Evolutionary conservation across 2,113 vertebrate genomes (phyloP).

Genomic region (Pluvianellus socialis): DNA sequence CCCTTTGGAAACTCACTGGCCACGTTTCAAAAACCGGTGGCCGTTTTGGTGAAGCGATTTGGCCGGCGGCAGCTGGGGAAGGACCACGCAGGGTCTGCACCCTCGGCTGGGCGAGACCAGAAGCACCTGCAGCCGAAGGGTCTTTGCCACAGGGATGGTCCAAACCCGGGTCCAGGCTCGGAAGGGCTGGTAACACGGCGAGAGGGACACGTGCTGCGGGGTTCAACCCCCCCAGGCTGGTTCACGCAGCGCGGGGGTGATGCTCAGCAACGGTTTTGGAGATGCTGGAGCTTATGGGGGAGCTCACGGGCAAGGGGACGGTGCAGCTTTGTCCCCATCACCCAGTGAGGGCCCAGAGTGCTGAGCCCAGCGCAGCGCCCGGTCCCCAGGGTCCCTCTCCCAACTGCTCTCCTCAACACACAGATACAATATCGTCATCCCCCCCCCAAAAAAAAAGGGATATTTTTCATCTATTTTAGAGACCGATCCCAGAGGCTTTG

Average conservation of each 20-base stretch:
- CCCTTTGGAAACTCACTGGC: background rate
- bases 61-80: background rate
- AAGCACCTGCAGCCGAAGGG: fast-evolving
- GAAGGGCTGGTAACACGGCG: fast-evolving
- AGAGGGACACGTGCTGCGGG: background rate
- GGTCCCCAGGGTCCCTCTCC: background rate
- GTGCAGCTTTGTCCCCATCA: background rate
- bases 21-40: fast-evolving
- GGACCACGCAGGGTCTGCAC: background rate
- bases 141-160: background rate
- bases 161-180: background rate
- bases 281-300: fast-evolving
- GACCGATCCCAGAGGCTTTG: background rate
- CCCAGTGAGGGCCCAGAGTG: fast-evolving
- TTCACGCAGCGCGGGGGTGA: background rate
- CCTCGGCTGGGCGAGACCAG: background rate
- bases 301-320: background rate
- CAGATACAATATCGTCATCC: background rate
- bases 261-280: background rate
- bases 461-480: background rate
- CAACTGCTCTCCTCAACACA: background rate
- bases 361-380: background rate
- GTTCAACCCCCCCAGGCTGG: background rate
- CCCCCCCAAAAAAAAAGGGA: background rate
- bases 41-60: fast-evolving